A percentile compares a stretch with the other conserved stretches of the same genome.
phyloP scores from a whole-genome alignment of 2,113 vertebrate genomes.

The Myotis davidii region DNA sequence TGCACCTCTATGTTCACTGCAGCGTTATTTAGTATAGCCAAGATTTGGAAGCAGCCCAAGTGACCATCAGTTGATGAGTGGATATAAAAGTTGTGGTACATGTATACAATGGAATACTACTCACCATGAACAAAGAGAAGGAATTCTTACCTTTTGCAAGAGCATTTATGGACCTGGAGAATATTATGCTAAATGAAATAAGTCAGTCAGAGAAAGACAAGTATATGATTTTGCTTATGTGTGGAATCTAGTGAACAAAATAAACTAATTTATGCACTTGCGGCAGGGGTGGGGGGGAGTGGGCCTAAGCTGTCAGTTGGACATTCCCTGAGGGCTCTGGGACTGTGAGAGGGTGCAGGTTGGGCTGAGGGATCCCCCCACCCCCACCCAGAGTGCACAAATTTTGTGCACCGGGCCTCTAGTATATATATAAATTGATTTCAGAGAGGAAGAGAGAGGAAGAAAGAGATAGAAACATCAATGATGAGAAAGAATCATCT shows the following conservation, averaged over 20 bases:
- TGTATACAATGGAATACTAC: neutral
- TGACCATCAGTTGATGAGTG: neutral
- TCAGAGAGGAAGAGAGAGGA: too few relatives aligned
- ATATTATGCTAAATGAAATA: neutral
- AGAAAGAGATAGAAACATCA: too few relatives aligned
- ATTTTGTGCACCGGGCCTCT: too few relatives aligned
- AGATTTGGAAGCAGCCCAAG: neutral
- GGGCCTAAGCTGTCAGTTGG: too few relatives aligned
- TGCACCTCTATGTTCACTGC: neutral
- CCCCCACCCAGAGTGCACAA: too few relatives aligned
- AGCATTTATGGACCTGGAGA: neutral
- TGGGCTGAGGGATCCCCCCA: too few relatives aligned
- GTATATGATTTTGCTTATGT: neutral
- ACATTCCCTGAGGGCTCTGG: too few relatives aligned
- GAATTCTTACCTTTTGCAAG: neutral
- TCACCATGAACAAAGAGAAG: neutral
- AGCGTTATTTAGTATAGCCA: neutral
- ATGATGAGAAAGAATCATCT: too few relatives aligned
- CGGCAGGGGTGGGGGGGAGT: fast-evolving
- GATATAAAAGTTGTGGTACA: neutral
- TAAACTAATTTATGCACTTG: neutral
- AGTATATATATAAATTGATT: too few relatives aligned
- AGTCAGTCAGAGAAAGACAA: neutral
- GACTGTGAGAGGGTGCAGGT: too few relatives aligned
- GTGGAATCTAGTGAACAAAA: neutral